These are phyloP conservation scores for Nomada ferruginata DNA, from an alignment of 2,888 invertebrate species.

Conservation along the genomic window DNA sequence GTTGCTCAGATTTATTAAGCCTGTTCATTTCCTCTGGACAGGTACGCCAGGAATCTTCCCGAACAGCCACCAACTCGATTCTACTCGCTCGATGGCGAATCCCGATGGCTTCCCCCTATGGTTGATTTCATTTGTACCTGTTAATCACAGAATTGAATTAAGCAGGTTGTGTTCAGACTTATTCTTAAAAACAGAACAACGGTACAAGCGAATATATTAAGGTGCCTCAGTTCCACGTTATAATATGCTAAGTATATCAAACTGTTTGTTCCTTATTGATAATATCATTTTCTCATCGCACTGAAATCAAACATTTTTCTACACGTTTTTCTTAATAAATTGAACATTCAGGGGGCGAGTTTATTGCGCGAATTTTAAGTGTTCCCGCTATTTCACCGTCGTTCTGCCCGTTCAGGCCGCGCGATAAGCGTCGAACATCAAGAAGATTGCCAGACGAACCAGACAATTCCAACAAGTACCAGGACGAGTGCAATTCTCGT, in stretches of 20 bases:
- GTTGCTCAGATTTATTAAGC: slow-evolving; percentile 54
- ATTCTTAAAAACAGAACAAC: no score
- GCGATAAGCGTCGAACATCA: slow-evolving; percentile 38
- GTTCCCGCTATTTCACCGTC: not conserved
- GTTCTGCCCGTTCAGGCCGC: not conserved
- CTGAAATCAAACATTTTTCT: no score
- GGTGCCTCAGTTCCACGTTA: no score
- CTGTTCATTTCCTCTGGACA: slow-evolving; percentile 47
- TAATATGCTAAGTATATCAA: no score
- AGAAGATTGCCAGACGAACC: slow-evolving; percentile 42
- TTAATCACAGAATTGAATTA: no score
- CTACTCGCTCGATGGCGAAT: not conserved
- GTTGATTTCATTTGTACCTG: no score
- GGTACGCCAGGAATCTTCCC: slow-evolving; percentile 40
- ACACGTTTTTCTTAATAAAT: no score
- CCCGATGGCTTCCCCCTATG: not conserved
- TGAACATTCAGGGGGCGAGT: no score
- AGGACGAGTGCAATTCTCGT: slow-evolving; percentile 33
- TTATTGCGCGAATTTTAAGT: not conserved
- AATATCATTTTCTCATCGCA: no score
- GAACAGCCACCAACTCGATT: not conserved
- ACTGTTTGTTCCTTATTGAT: no score
- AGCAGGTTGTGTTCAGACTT: no score
- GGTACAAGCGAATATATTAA: no score
- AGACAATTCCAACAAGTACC: slow-evolving; percentile 50